Percentiles rank a stretch among this genome's conserved stretches.
phyloP scores from a whole-genome alignment of 2,888 invertebrate species.

The Heliconius hortense region DNA sequence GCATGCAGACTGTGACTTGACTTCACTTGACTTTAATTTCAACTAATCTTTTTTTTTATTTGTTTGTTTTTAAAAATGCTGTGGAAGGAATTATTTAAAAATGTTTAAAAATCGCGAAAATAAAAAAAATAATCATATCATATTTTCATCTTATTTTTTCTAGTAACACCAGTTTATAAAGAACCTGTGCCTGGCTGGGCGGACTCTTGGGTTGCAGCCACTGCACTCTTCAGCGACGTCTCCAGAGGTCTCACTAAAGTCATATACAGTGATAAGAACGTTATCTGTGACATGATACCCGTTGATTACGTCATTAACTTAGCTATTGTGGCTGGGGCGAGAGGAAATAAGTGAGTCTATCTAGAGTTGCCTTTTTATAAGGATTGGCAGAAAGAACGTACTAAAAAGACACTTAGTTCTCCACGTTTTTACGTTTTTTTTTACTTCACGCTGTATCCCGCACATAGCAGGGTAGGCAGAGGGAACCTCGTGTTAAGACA shows the following conservation, averaged over 20 bases:
- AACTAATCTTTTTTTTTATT: no score
- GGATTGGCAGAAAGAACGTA: no score
- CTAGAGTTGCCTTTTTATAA: neutral
- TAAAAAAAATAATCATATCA: no score
- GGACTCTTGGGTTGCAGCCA: constrained; percentile 94
- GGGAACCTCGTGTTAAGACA: no score
- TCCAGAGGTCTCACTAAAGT: constrained; percentile 86
- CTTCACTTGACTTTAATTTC: no score
- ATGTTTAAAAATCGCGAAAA: neutral
- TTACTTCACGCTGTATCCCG: no score
- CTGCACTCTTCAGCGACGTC: constrained; percentile 84
- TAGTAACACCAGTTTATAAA: constrained; percentile 84
- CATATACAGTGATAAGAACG: constrained; percentile 86
- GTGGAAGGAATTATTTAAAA: neutral
- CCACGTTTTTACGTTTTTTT: no score
- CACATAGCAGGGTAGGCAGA: no score
- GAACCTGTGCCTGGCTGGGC: constrained; percentile 93
- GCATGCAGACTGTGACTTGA: no score
- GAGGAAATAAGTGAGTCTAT: constrained; percentile 34
- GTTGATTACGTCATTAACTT: constrained; percentile 92
- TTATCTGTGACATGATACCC: constrained; percentile 89
- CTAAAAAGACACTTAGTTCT: no score
- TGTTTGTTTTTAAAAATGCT: no score
- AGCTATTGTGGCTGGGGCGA: constrained; percentile 84
- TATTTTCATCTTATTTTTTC: neutral